Conservation (phyloP, 2,113 vertebrate genomes). For the Nesogale talazaci region DNA sequence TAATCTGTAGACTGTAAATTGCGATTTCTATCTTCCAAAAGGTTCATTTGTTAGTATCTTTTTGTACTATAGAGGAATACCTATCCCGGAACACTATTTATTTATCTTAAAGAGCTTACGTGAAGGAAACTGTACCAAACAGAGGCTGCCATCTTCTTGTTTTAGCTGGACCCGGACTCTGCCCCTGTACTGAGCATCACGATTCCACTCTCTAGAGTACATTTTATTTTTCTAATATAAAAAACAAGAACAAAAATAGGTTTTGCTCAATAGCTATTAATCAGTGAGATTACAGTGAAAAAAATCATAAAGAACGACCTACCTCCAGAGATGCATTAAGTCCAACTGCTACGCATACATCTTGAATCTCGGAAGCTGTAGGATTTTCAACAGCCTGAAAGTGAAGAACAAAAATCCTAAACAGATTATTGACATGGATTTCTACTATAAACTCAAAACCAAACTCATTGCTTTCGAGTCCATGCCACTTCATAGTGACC, state of each 20-base stretch:
- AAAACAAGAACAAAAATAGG: neutral
- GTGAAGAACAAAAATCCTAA: slow-evolving; percentile 16
- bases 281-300: slow-evolving; percentile 1
- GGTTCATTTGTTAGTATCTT: neutral
- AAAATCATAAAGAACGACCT: neutral
- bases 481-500: too few species aligned
- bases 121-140: slow-evolving; percentile 92
- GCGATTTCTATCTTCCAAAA: neutral
- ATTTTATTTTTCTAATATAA: slow-evolving; percentile 91
- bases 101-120: slow-evolving; percentile 87
- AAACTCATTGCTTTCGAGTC: too few species aligned
- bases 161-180: slow-evolving; percentile 95
- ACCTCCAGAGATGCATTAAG: slow-evolving; percentile 95
- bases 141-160: slow-evolving; percentile 92
- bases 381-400: slow-evolving; percentile 96
- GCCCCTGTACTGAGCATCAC: slow-evolving; percentile 94
- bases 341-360: slow-evolving; percentile 94
- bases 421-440: slow-evolving; percentile 9
- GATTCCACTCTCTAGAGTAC: slow-evolving; percentile 97
- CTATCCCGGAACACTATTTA: neutral
- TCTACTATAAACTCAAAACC: neutral
- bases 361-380: slow-evolving; percentile 95
- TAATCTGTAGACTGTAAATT: slow-evolving; percentile 25
- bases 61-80: neutral
- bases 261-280: slow-evolving; percentile 60